These are phyloP conservation scores for Noctuana brunneofusca DNA, from an alignment of 2,888 invertebrate species.

Conservation along the genomic window DNA sequence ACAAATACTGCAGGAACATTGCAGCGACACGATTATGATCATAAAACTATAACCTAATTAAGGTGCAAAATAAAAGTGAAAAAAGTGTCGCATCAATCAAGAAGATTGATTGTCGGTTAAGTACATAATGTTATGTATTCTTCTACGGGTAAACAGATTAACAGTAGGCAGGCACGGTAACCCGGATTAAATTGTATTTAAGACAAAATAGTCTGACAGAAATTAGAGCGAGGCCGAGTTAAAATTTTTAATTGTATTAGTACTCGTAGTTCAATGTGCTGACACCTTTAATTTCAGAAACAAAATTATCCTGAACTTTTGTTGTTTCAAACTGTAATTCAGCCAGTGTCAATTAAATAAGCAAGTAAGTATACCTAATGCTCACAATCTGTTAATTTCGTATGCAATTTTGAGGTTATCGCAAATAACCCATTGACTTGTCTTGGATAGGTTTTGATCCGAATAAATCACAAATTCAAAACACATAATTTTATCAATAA, in stretches of 20 bases:
- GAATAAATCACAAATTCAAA: constrained; percentile 8
- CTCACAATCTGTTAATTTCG: background rate
- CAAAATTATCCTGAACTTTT: background rate
- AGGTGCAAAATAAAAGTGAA: constrained; percentile 54
- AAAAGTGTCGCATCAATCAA: constrained; percentile 66
- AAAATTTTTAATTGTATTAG: background rate
- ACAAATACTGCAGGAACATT: constrained; percentile 19
- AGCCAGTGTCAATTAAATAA: background rate
- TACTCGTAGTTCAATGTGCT: background rate
- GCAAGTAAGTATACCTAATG: background rate
- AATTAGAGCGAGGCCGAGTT: constrained; percentile 3
- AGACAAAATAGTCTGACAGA: constrained; percentile 43
- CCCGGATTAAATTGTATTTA: constrained; percentile 55
- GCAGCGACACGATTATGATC: constrained; percentile 33
- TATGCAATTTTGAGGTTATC: constrained; percentile 32
- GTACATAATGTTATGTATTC: constrained; percentile 1
- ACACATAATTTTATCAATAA: constrained; percentile 22
- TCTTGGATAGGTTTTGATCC: constrained; percentile 33
- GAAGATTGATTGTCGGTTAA: constrained; percentile 59
- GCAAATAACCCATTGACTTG: constrained; percentile 9
- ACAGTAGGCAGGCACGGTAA: constrained; percentile 42
- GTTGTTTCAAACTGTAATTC: background rate
- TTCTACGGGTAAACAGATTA: constrained; percentile 43
- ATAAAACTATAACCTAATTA: constrained; percentile 39
- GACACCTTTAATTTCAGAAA: background rate